Evolutionary conservation across 1,140 invertebrate species (phyloP), one percentile per base, ranked within the genome.

Genomic region (Temnothorax nylanderi): DNA sequence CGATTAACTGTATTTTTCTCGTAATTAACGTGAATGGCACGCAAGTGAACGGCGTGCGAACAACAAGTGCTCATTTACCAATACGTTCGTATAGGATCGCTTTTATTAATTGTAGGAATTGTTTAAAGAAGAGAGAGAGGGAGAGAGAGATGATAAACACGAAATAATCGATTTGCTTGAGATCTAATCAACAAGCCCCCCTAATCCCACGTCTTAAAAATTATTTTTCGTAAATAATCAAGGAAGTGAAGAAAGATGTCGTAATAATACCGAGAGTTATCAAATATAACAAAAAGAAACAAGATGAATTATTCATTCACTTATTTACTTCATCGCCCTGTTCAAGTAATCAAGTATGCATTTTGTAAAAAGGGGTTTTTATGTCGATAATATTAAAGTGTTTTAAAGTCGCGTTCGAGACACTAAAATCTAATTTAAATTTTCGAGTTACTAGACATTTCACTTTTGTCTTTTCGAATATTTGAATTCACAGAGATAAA

Each of bases 1-100:
- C 74, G 77, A 93, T 92, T 92, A 86, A 91, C 89, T 74, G 82
- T 89, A 85, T 87, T 90, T 86, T 93, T 87, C 89, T 82, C 82
- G 85, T 90, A 75, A 78, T 71, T 85, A 85, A 87, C 47, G 62
- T 74, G 58, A 51, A 47, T 6, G 62, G 34, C 16, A 41, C 37
- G 6, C 16, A 37, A 65, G n/a, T 69, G 64, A 26, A 0, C 58
- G 51, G 64, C 21, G 56, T 26, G 26, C 26, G 26, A 26, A 26
- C 26, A 49, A 85, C 37, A 85, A 67, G 71, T 85, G 60, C 67
- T 85, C 72, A 77, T 76, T 85, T 85, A 64, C 18, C 60, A 41
- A 34, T 62, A 56, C 44, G 76, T 86, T 86, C 49, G 32, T 78
- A 77, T 85, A 77, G 74, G 77, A 54, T 47, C 26, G 51, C 69